Base-by-base conservation (phyloP, 2,113 vertebrate species). In the Gorilla gorilla region DNA sequence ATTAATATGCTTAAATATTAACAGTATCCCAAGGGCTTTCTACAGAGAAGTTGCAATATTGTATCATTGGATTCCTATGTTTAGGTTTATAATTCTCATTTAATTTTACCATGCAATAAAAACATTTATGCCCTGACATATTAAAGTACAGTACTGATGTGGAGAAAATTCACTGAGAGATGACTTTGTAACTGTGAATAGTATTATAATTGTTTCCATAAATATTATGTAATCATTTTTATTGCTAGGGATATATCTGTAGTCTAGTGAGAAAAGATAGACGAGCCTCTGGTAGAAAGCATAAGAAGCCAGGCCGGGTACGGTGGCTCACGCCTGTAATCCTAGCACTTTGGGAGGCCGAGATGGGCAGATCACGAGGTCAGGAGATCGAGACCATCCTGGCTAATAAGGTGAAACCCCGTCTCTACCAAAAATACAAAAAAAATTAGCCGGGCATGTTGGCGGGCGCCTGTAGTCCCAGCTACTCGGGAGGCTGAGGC, bases 1-100 rank as follows among this genome's bases (percentile, higher is more conserved):
- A 73, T 96, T 96, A 97, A 92, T 89, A 87, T 89, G 90, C 72
- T 96, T 96, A 97, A 97, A 97, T 95, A 94, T 95, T 95, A 97
- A 87, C 27, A 89, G 61, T 55, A n/a, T 48, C 72, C 76, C 2
- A 84, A 35, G 55, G 45, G 57, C 88, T 96, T 97, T 92, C 82
- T 97, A 79, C 73, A 43, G 79, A 78, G 52, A 3, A 40, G 6
- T 94, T 76, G 80, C 78, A 95, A 73, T 90, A 32, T 50, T 90
- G 13, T 35, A 88, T 32, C 83, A 91, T 79, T 38, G 95, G 18
- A 84, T 84, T 97, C 87, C 84, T 96, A 70, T 96, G 92, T 68
- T 86, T 57, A 66, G 76, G 83, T 96, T 73, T 96, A 90, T 95
- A 86, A 94, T 93, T 97, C 73, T 95, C 8, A n/a, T 94, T 98